A percentile compares a stretch with the other conserved stretches of the same genome.
Evolutionary conservation across 1,140 invertebrate species (phyloP).

Genomic region (Phymastichus coffea): DNA sequence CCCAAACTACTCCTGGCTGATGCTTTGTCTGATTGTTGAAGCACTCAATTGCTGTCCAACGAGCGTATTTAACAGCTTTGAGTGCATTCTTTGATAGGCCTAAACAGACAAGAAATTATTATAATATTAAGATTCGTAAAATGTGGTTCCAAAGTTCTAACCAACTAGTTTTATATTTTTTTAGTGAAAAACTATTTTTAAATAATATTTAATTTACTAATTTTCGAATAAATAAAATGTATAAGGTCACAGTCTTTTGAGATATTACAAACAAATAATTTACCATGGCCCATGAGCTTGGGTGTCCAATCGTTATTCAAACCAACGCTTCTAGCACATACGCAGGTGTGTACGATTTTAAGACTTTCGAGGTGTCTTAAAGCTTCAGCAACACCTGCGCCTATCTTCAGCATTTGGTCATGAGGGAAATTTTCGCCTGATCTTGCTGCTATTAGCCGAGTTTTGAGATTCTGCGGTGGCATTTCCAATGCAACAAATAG

Average conservation of each 20-base stretch:
- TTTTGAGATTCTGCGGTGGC: conserved; percentile 67
- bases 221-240: too few species aligned
- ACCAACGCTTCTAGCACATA: conserved; percentile 72
- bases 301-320: conserved; percentile 63
- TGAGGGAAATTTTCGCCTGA: conserved; percentile 61
- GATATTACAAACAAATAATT: not conserved
- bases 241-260: too few species aligned
- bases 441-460: conserved; percentile 64
- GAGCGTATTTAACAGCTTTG: conserved; percentile 62
- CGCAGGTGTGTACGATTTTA: conserved; percentile 69
- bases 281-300: conserved; percentile 73
- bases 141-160: too few species aligned
- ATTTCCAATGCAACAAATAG: conserved; percentile 71
- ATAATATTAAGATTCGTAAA: too few species aligned
- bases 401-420: conserved; percentile 64
- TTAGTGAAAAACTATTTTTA: too few species aligned
- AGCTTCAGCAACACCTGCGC: conserved; percentile 62
- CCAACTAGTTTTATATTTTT: too few species aligned
- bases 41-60: conserved; percentile 79
- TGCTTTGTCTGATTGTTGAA: conserved; percentile 66
- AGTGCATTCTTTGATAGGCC: conserved; percentile 58
- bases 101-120: too few species aligned
- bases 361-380: conserved; percentile 49
- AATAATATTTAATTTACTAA: too few species aligned
- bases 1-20: conserved; percentile 78